phyloP scores from a whole-genome alignment of 2,113 vertebrate genomes.

The Lepus europaeus region DNA sequence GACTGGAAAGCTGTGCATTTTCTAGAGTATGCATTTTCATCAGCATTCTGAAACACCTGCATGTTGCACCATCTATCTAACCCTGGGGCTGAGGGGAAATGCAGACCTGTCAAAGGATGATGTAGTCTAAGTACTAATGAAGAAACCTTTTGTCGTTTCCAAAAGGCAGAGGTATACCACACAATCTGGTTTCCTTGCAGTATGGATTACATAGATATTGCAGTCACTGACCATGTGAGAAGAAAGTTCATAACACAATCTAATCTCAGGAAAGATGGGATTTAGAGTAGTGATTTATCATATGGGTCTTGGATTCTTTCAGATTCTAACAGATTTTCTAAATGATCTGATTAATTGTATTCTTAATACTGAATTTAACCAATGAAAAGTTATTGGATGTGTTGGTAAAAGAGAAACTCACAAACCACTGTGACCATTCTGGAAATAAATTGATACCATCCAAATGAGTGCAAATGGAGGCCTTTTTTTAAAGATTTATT shows the following conservation, averaged over 20 bases:
- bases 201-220: neutral
- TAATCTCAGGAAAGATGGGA: neutral
- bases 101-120: neutral
- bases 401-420: neutral
- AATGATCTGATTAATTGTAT: neutral
- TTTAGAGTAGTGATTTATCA: neutral
- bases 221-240: neutral
- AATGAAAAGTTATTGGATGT: neutral
- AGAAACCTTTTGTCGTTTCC: no score
- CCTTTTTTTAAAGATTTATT: no score
- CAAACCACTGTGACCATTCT: neutral
- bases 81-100: neutral
- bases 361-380: neutral
- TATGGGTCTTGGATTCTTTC: neutral
- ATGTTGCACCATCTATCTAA: neutral
- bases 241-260: neutral
- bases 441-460: neutral
- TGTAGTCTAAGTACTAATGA: neutral
- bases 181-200: neutral
- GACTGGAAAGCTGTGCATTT: no score
- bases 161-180: neutral
- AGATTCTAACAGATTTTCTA: neutral
- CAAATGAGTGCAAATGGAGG: neutral
- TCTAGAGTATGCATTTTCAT: no score
- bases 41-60: no score